Base-by-base conservation (phyloP, 2,797 vertebrate species). In the Cephalopachus bancanus region DNA sequence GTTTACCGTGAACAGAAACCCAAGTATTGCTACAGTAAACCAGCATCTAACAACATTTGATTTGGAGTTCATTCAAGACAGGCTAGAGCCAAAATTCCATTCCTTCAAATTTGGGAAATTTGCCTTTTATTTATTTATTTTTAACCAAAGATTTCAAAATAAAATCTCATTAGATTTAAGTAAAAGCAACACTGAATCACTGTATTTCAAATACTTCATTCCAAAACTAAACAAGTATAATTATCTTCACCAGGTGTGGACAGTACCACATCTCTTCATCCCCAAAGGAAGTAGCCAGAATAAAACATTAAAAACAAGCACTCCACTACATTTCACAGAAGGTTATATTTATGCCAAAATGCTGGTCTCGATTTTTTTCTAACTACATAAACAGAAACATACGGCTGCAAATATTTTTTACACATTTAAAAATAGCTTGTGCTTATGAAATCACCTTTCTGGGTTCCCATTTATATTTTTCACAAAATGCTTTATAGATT, bases 41-140 rank as follows among this genome's bases (percentile, higher is more conserved):
- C 95, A 96, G 97, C 95, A 98, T 88, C 97, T 96, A 98, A 94
- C 96, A 98, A 97, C 97, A 97, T 97, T 97, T 97, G 97, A 96
- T 97, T 96, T 98, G 96, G 98, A 98, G 83, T 96, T 91, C 74
- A 89, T 97, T 98, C 97, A 98, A 98, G 90, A 95, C 5, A 90
- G 16, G 19, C 55, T 74, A 74, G 88, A 98, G 97, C 96, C 97
- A 98, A 98, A 97, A 97, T 94, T 93, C 71, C 71, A 97, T 97
- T 97, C 95, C 98, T 97, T 98, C 91, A 91, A 96, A 96, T 98
- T 87, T 57, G 62, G 91, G 92, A 93, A 97, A 28, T 93, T 91
- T 69, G 83, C 84, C 88, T 96, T 97, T 98, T 96, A 96, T 91
- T 93, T 57, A 98, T 74, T 67, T 74, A 78, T 96, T 96, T 97